These are phyloP conservation scores for Poeciliopsis infans DNA, from an alignment of 2,797 vertebrate genomes.

Conservation along the genomic window DNA sequence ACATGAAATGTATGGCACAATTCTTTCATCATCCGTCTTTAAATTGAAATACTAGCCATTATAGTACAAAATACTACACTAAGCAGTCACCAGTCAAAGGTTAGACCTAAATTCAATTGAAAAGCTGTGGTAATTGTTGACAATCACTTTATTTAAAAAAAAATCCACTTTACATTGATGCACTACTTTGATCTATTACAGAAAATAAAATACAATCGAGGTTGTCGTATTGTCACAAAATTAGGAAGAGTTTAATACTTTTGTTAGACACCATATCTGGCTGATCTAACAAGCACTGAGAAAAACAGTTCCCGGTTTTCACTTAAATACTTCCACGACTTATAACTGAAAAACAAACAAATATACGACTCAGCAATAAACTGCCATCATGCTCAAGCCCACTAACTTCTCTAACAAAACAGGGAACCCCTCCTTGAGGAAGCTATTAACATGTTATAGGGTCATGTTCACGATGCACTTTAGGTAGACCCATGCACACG, in stretches of 20 bases:
- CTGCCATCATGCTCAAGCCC: slow-evolving; percentile 1
- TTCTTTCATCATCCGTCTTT: too few species aligned
- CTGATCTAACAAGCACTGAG: not conserved
- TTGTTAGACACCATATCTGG: not conserved
- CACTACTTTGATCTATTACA: not conserved
- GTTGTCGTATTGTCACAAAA: not conserved
- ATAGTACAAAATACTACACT: too few species aligned
- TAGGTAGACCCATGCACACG: slow-evolving; percentile 14
- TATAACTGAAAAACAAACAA: slow-evolving; percentile 17
- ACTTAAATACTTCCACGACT: not conserved
- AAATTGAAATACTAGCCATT: too few species aligned
- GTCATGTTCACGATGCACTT: slow-evolving; percentile 39
- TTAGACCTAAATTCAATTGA: not conserved
- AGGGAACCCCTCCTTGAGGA: slow-evolving; percentile 62
- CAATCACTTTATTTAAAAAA: not conserved
- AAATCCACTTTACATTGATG: not conserved
- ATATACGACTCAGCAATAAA: slow-evolving; percentile 22
- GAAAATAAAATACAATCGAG: not conserved
- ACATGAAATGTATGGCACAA: too few species aligned
- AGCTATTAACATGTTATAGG: slow-evolving; percentile 59
- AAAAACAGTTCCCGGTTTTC: not conserved
- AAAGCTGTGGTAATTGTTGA: not conserved
- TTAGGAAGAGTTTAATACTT: not conserved
- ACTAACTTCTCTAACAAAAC: slow-evolving; percentile 41
- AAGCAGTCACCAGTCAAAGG: not conserved